These are phyloP conservation scores for Latrodectus hesperus DNA, from an alignment of 2,888 invertebrate genomes.

Conservation along the genomic window DNA sequence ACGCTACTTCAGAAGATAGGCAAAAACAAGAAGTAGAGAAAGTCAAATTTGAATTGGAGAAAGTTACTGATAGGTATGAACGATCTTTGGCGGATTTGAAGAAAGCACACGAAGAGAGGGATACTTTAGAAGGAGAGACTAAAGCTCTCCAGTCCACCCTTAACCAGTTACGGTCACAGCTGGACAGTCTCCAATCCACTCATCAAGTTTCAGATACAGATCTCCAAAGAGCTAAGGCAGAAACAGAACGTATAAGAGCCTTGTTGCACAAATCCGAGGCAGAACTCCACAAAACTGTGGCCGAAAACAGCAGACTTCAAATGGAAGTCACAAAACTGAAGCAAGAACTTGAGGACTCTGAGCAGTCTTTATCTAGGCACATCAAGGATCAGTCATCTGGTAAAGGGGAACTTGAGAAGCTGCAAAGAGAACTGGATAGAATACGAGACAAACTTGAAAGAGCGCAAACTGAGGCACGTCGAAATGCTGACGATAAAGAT, in stretches of 20 bases:
- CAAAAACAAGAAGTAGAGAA: slow-evolving; percentile 68
- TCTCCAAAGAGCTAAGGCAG: slow-evolving; percentile 64
- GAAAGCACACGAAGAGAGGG: slow-evolving; percentile 70
- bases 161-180: slow-evolving; percentile 79
- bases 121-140: slow-evolving; percentile 81
- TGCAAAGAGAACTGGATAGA: slow-evolving; percentile 58
- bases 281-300: slow-evolving; percentile 71
- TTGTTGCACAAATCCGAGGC: slow-evolving; percentile 71
- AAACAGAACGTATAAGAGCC: slow-evolving; percentile 70
- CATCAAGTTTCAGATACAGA: slow-evolving; percentile 59
- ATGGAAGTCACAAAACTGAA: slow-evolving; percentile 71
- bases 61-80: slow-evolving; percentile 74
- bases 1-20: slow-evolving; percentile 63
- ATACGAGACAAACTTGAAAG: slow-evolving; percentile 62
- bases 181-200: slow-evolving; percentile 62
- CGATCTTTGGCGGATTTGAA: slow-evolving; percentile 70
- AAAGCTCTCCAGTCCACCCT: slow-evolving; percentile 87
- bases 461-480: slow-evolving; percentile 72
- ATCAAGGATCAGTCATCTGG: slow-evolving; percentile 56
- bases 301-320: slow-evolving; percentile 71
- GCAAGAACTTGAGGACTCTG: slow-evolving; percentile 71
- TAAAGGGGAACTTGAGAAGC: slow-evolving; percentile 56
- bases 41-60: slow-evolving; percentile 81
- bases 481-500: slow-evolving; percentile 70
- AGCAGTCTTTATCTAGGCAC: slow-evolving; percentile 55